Evolutionary conservation across 2,797 vertebrate species (phyloP).

Genomic region (Corythornis leucogaster): DNA sequence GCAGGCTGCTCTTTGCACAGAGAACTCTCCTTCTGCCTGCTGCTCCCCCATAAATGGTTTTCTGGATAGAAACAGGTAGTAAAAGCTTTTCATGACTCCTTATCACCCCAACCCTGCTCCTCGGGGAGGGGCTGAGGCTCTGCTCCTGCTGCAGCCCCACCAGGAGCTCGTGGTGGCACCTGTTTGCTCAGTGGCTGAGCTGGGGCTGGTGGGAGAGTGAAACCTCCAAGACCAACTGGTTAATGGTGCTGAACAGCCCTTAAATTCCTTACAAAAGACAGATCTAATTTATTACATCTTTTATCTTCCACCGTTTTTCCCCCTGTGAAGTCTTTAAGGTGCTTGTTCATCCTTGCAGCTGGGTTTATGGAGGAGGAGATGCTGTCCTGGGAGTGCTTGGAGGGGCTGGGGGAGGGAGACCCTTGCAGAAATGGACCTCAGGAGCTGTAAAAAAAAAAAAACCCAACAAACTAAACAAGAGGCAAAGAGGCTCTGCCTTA

Average conservation of each 20-base stretch:
- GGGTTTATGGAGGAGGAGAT: neutral
- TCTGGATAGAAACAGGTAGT: neutral
- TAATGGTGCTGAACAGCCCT: neutral
- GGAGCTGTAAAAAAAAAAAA: accelerated
- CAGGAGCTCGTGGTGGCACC: neutral
- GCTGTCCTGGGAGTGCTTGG: neutral
- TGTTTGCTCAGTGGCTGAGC: neutral
- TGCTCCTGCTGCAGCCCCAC: accelerated
- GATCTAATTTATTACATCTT: neutral
- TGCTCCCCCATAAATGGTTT: neutral
- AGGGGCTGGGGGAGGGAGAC: accelerated
- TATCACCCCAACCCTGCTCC: neutral
- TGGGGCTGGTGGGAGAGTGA: neutral
- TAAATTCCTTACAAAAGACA: neutral
- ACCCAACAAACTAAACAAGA: no score
- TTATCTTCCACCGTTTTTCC: neutral
- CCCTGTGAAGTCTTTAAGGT: accelerated
- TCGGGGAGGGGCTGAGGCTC: accelerated
- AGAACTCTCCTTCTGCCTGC: neutral
- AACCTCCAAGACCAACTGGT: neutral
- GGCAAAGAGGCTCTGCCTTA: neutral
- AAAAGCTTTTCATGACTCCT: neutral
- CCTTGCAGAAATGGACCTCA: accelerated
- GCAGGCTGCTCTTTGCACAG: neutral
- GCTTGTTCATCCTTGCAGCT: neutral